Percentiles rank a stretch among this genome's conserved stretches.
Conservation (phyloP, 2,797 vertebrate genomes). For the Schizopygopsis malacanthus region DNA sequence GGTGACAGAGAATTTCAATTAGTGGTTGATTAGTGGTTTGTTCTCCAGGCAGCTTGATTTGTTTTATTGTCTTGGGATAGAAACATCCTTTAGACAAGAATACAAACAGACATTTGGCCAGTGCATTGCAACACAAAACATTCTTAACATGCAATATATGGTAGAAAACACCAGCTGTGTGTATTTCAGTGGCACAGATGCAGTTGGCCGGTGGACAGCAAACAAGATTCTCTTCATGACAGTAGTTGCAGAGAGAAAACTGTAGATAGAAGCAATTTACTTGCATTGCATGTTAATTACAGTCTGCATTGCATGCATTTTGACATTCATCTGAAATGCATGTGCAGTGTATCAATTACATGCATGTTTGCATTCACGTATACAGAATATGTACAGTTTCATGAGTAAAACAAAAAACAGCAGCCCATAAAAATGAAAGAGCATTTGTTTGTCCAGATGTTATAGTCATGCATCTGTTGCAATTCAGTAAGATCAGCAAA, state of each 20-base stretch:
- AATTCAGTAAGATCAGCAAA: neutral
- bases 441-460: neutral
- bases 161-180: neutral
- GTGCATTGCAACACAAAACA: neutral
- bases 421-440: neutral
- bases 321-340: neutral
- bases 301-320: neutral
- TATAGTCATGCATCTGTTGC: neutral
- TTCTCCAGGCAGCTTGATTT: constrained; percentile 70
- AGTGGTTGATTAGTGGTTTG: constrained; percentile 61
- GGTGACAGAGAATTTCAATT: constrained; percentile 68
- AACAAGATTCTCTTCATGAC: too few species aligned
- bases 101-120: neutral
- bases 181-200: neutral
- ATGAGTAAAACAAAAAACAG: neutral
- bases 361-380: neutral
- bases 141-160: neutral
- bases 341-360: neutral
- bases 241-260: too few species aligned
- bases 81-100: neutral
- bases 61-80: neutral
- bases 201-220: neutral
- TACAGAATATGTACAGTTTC: neutral
- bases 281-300: neutral
- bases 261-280: neutral